These are phyloP conservation scores for Zaprionus kolodkinae DNA, from an alignment of 1,140 invertebrate species.

Conservation along the genomic window DNA sequence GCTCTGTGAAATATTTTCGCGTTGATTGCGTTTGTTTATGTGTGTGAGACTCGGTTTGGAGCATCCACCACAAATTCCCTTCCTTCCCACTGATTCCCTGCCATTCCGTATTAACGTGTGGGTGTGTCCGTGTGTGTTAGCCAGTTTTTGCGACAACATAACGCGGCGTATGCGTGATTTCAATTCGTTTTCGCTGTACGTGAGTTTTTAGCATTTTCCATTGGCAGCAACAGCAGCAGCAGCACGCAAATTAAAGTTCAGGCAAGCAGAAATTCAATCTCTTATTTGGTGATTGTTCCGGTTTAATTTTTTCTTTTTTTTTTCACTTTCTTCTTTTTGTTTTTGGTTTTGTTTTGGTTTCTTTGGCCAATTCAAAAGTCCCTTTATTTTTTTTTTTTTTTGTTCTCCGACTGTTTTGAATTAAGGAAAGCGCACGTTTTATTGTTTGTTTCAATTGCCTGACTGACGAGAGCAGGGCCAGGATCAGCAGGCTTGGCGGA, in stretches of 20 bases:
- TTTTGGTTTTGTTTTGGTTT: constrained; percentile 31
- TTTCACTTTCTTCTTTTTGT: constrained; percentile 4
- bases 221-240: constrained; percentile 49
- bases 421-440: constrained; percentile 80
- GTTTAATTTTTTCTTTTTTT: constrained; percentile 14
- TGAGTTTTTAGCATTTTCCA: constrained; percentile 75
- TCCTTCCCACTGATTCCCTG: not conserved
- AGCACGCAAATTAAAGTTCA: constrained; percentile 78
- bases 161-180: constrained; percentile 64
- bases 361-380: constrained; percentile 61
- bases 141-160: constrained; percentile 27
- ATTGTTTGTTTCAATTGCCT: constrained; percentile 82
- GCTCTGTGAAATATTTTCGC: constrained; percentile 53
- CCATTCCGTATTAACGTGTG: not conserved
- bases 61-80: not conserved
- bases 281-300: constrained; percentile 68
- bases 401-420: constrained; percentile 65
- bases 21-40: constrained; percentile 72
- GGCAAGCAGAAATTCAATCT: constrained; percentile 82
- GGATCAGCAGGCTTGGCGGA: not conserved
- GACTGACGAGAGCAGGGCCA: constrained; percentile 57
- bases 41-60: not conserved
- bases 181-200: constrained; percentile 63
- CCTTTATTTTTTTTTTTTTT: constrained; percentile 60
- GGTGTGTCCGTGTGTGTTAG: constrained; percentile 23